phyloP scores from a whole-genome alignment of 1,140 invertebrate species.

The Sitophilus oryzae region DNA sequence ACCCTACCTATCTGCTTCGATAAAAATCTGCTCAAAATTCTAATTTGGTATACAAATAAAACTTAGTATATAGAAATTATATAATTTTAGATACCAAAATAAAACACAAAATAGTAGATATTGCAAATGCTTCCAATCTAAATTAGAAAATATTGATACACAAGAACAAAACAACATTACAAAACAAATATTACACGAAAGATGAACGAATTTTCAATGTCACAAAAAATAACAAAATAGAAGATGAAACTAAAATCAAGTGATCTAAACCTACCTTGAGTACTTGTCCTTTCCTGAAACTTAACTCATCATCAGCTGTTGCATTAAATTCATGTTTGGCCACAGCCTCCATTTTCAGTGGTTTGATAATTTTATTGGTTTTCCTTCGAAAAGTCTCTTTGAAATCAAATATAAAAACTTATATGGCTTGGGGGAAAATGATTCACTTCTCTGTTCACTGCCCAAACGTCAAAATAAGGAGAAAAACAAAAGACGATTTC shows the following conservation, averaged over 20 bases:
- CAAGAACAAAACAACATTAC: too few relatives aligned
- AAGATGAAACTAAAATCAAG: neutral
- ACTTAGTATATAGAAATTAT: too few relatives aligned
- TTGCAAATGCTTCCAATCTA: too few relatives aligned
- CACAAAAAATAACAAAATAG: conserved; percentile 13
- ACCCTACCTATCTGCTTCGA: too few relatives aligned
- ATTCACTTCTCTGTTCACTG: conserved; percentile 19
- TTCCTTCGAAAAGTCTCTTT: conserved; percentile 6
- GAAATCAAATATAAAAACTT: conserved; percentile 11
- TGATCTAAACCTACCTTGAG: conserved; percentile 72
- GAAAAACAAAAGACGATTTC: conserved; percentile 22
- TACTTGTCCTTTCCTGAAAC: conserved; percentile 90
- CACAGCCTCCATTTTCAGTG: conserved; percentile 94
- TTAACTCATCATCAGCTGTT: conserved; percentile 96
- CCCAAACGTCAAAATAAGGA: conserved; percentile 25
- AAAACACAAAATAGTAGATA: too few relatives aligned
- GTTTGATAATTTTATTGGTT: neutral
- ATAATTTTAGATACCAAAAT: too few relatives aligned
- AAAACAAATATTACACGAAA: too few relatives aligned
- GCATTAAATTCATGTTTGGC: conserved; percentile 98
- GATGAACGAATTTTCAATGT: conserved; percentile 13
- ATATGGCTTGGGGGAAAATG: conserved; percentile 16
- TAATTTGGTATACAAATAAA: too few relatives aligned
- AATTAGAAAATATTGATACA: too few relatives aligned
- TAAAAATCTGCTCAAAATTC: too few relatives aligned